Conservation (phyloP, 2,797 vertebrate genomes). For the Simalia tracyae region DNA sequence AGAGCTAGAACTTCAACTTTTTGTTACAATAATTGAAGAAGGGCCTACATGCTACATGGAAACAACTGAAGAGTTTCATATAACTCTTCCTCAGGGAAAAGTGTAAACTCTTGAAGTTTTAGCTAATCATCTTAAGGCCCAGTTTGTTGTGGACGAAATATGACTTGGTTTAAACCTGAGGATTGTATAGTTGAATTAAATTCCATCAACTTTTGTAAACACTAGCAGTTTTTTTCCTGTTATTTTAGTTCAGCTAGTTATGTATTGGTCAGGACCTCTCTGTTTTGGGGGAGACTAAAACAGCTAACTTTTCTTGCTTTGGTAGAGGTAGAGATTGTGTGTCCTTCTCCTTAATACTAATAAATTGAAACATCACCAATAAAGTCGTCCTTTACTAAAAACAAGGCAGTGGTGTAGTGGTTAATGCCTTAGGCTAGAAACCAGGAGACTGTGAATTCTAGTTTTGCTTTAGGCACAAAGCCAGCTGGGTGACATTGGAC, state of each 20-base stretch:
- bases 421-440: not conserved
- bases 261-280: not conserved
- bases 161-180: not conserved
- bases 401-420: not conserved
- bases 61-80: not conserved
- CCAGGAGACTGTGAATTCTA: not conserved
- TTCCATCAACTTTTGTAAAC: not conserved
- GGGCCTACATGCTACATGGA: not conserved
- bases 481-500: not conserved
- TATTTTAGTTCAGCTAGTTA: not conserved
- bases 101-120: not conserved
- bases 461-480: not conserved
- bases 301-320: not conserved
- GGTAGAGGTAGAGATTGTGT: not conserved
- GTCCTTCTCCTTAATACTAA: not conserved
- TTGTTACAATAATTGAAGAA: not conserved
- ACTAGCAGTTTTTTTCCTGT: rapidly evolving
- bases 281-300: not conserved
- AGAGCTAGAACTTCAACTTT: not conserved
- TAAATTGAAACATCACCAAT: not conserved
- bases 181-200: not conserved
- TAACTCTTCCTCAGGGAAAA: not conserved
- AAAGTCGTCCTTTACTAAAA: not conserved
- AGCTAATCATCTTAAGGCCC: not conserved
- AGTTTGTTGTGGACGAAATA: not conserved